Base-by-base conservation (phyloP, 2,888 invertebrate species). In the Microctonus aethiopoides region DNA sequence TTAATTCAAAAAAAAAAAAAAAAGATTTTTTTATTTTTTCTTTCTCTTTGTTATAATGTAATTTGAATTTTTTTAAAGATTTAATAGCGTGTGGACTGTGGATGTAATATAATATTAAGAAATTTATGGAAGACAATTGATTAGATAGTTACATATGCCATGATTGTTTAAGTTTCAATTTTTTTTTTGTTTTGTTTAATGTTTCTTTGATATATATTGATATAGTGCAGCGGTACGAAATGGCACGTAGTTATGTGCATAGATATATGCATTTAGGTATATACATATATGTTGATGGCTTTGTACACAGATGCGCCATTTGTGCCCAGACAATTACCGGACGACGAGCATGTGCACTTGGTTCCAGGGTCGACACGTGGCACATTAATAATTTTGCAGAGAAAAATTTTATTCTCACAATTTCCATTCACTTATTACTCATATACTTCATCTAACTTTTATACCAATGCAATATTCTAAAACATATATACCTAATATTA, bases 231-330 rank as follows among this genome's bases (percentile, higher is more conserved):
- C 56, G 56, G 54, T 62, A 68, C 39, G 13, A 62, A 61, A 39
- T 61, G 62, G 46, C 56, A 68, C 62, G 54, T 39, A n/a, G 13
- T 4, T 39, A 39, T n/a, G n/a, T 4, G n/a, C n/a, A n/a, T n/a
- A n/a, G n/a, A n/a, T n/a, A n/a, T 34, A 34, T n/a, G n/a, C n/a
- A n/a, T n/a, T n/a, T n/a, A n/a, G n/a, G n/a, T n/a, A n/a, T n/a
- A n/a, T n/a, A n/a, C n/a, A n/a, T 39, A 39, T 39, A 39, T 39
- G 39, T 39, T 39, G 52, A 68, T 62, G 56, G 39, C 62, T 68
- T 68, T 68, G 62, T 68, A 56, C 62, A 68, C 68, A 68, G 62
- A 68, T 68, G 68, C 62, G 68, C 68, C 68, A 68, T 61, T 68
- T 68, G 68, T 41, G 56, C 57, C 32, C 20, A 41, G 66, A 70